Base-by-base conservation (phyloP, 2,797 vertebrate species). In the Gastrophryne carolinensis region DNA sequence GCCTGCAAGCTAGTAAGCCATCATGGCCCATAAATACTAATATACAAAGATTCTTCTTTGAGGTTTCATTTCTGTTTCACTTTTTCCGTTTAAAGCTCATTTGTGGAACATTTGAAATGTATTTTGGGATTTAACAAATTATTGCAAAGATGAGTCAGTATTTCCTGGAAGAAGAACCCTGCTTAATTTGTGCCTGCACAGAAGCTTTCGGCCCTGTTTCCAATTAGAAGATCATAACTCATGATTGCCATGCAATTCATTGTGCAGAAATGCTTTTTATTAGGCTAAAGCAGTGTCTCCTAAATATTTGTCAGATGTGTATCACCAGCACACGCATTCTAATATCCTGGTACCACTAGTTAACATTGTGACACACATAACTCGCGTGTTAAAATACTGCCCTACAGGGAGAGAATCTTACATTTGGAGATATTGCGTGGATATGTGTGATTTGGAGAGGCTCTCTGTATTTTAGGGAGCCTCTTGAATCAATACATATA, bases 51-150 rank as follows among this genome's bases (percentile, higher is more conserved):
- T 17, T 19, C 6, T 47, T 21, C 44, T 26, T 39, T 15, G 1
- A 17, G 13, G 68, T 39, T 44, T 58, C 21, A 56, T 73, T 73
- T 54, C 5, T 39, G 41, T 49, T 78, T 44, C 26, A 54, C 54
- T 75, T 12, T 64, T 77, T 71, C 67, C 75, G 50, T 71, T 64
- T 64, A 64, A 27, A 26, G 37, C 47, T 78, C 19, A 57, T 58
- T 78, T 78, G 37, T 72, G 68, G 61, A 78, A 78, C 75, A 49
- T 78, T 50, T 78, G 39, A 39, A 60, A 78, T 24, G 15, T 66
- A 47, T 72, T 72, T 37, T 47, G 57, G 17, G 32, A 68, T 78
- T 72, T 66, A 72, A 78, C 37, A 60, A 72, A 58, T 78, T 72
- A 78, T 65, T 49, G 57, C 63, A 10, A 5, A 19, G 52, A 58